Percentiles rank a stretch among this genome's conserved stretches.
phyloP scores from a whole-genome alignment of 2,888 invertebrate genomes.

The Punctoribates punctum region DNA sequence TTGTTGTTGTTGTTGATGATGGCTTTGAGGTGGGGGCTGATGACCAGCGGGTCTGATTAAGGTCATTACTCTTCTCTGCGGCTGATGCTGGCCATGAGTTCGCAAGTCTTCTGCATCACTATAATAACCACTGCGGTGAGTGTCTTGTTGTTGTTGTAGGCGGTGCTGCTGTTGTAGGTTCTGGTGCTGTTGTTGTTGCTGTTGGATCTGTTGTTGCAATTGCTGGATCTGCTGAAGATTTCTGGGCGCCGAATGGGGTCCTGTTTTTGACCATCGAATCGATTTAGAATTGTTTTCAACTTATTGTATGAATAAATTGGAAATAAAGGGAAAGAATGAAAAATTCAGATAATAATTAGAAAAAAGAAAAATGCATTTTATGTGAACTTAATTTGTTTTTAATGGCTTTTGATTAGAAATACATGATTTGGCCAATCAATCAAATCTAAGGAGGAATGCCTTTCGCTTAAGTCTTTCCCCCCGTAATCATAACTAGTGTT shows the following conservation, averaged over 20 bases:
- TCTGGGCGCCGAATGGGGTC: conserved; percentile 19
- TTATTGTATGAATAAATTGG: not conserved
- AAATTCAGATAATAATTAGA: not conserved
- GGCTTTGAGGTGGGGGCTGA: not conserved
- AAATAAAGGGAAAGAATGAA: not conserved
- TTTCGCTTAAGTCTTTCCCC: too few relatives aligned
- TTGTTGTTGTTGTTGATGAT: conserved; percentile 5
- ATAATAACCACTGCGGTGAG: conserved; percentile 17
- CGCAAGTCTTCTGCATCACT: conserved; percentile 13
- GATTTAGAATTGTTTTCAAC: not conserved
- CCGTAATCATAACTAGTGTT: too few relatives aligned
- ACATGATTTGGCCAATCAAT: not conserved
- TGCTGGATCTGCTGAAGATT: not conserved
- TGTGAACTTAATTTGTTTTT: conserved; percentile 11
- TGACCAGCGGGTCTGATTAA: conserved; percentile 9
- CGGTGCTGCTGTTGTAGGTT: not conserved
- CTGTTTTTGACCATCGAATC: conserved; percentile 29
- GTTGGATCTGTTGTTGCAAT: conserved; percentile 6
- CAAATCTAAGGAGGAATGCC: not conserved
- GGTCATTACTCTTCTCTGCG: conserved; percentile 15
- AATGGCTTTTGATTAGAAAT: not conserved
- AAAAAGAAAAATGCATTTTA: not conserved
- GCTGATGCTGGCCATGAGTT: not conserved
- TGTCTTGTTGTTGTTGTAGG: conserved; percentile 6
- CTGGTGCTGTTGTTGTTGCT: conserved; percentile 2